These are phyloP conservation scores for Stomorhina lunata DNA, from an alignment of 2,888 invertebrate species.

Conservation along the genomic window DNA sequence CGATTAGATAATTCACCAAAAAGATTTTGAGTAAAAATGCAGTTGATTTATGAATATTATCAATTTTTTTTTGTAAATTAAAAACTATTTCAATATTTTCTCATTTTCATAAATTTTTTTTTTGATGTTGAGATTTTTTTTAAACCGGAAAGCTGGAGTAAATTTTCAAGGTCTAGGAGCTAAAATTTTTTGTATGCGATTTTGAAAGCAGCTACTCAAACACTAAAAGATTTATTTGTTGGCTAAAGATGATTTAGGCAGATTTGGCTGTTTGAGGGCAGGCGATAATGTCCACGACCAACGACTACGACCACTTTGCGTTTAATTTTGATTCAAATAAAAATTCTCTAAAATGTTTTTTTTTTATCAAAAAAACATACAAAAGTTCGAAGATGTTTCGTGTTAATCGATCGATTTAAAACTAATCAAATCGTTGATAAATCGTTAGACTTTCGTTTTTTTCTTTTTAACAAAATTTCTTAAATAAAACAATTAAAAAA, in stretches of 20 bases:
- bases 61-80: too few species aligned
- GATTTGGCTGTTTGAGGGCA: not conserved
- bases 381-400: conserved; percentile 72
- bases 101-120: not conserved
- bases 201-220: conserved; percentile 30
- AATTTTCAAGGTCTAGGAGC: not conserved
- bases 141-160: not conserved
- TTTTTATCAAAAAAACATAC: not conserved
- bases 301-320: conserved; percentile 57
- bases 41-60: too few species aligned
- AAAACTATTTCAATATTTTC: not conserved
- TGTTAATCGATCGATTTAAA: conserved; percentile 79
- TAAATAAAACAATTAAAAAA: conserved; percentile 40
- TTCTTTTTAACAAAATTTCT: not conserved
- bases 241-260: too few species aligned
- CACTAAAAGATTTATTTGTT: conserved; percentile 23
- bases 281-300: too few species aligned
- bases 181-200: conserved; percentile 1
- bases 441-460: conserved; percentile 26
- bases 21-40: too few species aligned
- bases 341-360: not conserved
- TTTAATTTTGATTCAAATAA: conserved; percentile 33
- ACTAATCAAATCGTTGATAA: conserved; percentile 75
- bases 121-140: not conserved
- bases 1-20: conserved; percentile 67